A percentile compares a stretch with the other conserved stretches of the same genome.
Evolutionary conservation across 2,113 vertebrate species (phyloP).

Genomic region (Ceyx melanurus): DNA sequence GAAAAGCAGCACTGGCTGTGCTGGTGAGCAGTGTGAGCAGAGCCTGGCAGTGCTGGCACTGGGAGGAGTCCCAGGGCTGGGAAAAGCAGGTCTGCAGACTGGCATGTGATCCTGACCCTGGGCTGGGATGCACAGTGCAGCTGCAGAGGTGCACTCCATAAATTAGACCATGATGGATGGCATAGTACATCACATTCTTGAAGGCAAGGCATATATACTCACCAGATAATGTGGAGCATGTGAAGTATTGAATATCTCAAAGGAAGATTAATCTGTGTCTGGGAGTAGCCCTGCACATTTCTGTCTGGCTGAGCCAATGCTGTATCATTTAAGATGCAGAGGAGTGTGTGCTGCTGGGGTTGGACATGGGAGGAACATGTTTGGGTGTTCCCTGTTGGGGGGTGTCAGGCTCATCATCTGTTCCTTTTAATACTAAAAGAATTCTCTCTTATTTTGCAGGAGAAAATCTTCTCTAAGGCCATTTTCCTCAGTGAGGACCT

Average conservation of each 20-base stretch:
- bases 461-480: too few relatives aligned
- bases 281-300: slow-evolving; percentile 18
- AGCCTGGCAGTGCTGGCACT: neutral
- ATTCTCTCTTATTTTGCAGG: too few relatives aligned
- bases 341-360: neutral
- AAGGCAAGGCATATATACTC: slow-evolving; percentile 67
- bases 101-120: slow-evolving; percentile 31
- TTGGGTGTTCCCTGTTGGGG: neutral
- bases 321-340: slow-evolving; percentile 9
- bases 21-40: neutral
- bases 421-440: too few relatives aligned
- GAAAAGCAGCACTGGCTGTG: neutral
- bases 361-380: neutral
- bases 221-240: slow-evolving; percentile 58
- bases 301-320: slow-evolving; percentile 31
- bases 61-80: neutral
- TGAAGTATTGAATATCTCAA: slow-evolving; percentile 66
- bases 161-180: slow-evolving; percentile 56
- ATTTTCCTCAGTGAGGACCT: too few relatives aligned
- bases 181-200: slow-evolving; percentile 55
- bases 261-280: slow-evolving; percentile 62
- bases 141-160: slow-evolving; percentile 52
- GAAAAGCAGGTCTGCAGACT: neutral
- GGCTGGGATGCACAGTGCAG: neutral
- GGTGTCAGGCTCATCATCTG: neutral